phyloP scores from a whole-genome alignment of 2,888 invertebrate genomes.

The Miltochrista miniata region DNA sequence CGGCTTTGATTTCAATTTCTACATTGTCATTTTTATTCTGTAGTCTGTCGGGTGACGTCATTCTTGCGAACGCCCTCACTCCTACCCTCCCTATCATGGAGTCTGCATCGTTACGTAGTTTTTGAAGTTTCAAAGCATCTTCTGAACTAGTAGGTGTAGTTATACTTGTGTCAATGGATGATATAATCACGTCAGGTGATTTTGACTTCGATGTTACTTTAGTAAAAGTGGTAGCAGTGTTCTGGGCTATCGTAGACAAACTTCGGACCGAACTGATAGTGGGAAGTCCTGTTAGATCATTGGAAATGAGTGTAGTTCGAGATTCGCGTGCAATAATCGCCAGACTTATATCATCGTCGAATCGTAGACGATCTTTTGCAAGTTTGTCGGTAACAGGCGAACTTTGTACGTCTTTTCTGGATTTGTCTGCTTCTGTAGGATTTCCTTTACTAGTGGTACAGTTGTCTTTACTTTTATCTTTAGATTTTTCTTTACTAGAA shows the following conservation, averaged over 20 bases:
- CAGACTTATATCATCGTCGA: conserved; percentile 63
- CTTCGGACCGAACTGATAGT: conserved; percentile 68
- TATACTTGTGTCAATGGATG: conserved; percentile 54
- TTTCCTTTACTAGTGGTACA: conserved; percentile 28
- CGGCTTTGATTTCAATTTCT: conserved; percentile 70
- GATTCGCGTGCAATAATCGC: conserved; percentile 53
- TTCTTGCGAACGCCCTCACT: conserved; percentile 72
- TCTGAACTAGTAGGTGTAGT: conserved; percentile 55
- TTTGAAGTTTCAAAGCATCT: conserved; percentile 60
- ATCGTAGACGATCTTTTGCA: conserved; percentile 46
- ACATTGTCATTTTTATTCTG: conserved; percentile 41
- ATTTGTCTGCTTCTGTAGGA: conserved; percentile 18
- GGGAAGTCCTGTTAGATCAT: conserved; percentile 47
- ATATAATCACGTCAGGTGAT: conserved; percentile 48
- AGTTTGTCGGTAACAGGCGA: conserved; percentile 35
- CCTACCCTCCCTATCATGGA: conserved; percentile 66
- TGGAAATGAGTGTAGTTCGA: conserved; percentile 26
- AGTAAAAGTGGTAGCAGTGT: conserved; percentile 23
- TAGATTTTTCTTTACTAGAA: conserved; percentile 37
- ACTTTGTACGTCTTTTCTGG: conserved; percentile 7
- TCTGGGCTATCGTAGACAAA: conserved; percentile 48
- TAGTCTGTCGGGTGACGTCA: conserved; percentile 54
- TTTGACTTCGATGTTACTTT: conserved; percentile 37
- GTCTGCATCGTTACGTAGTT: conserved; percentile 47
- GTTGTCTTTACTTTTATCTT: conserved; percentile 37